Base-by-base conservation (phyloP, 2,888 invertebrate species). In the Ecliptopera silaceata region DNA sequence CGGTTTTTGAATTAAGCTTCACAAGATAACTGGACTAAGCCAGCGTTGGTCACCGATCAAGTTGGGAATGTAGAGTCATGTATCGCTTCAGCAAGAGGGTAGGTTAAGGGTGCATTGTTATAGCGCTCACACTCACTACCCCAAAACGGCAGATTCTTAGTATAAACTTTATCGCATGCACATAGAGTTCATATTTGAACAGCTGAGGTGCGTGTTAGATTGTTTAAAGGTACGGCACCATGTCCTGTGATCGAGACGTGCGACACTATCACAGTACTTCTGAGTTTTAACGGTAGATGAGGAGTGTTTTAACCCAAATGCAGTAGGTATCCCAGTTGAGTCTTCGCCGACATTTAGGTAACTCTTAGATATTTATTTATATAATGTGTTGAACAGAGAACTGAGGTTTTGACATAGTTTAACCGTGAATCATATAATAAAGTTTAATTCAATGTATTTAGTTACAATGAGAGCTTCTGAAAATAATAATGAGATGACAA, bases 91-190 rank as follows among this genome's bases (percentile, higher is more conserved):
- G 74, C 76, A 69, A 61, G 75, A 71, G 84, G 87, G 82, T 87
- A 84, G 83, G 86, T 86, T 86, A 82, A 87, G 88, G 86, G 89
- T 89, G 89, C 89, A 89, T 86, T 83, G 85, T 81, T 36, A 71
- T 75, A 79, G 75, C 68, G 68, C 74, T 74, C 78, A 71, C 76
- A 74, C 75, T 80, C 79, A 75, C 80, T 69, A 73, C 79, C 72
- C 71, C 60, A 70, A 82, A 74, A 17, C 42, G 15, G 13, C 18
- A 3, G 8, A 11, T 39, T 49, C 45, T 59, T 46, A 34, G 69
- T 46, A 1, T 11, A 17, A 66, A 62, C 63, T 22, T 58, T 69
- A 41, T 1, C 0, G 0, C 2, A 2, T 3, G 0, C 3, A 0
- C 0, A 15, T 72, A 80, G 56, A 63, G 75, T 68, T 46, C 36